Conservation (phyloP, 2,888 invertebrate species). For the Teleogryllus oceanicus region DNA sequence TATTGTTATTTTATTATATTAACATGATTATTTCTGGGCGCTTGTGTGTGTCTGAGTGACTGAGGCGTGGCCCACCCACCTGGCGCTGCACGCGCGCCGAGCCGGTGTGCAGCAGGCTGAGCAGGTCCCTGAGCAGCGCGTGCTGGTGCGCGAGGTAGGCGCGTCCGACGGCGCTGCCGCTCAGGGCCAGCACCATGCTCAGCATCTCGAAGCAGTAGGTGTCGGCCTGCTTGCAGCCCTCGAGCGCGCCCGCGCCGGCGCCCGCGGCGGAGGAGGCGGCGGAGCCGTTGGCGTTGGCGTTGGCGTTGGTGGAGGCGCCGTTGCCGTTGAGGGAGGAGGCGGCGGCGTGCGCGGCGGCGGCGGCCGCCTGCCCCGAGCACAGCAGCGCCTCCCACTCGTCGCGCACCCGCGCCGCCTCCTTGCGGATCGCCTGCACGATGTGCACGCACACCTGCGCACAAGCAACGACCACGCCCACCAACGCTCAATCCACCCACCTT, state of each 20-base stretch:
- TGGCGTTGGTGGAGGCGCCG: conserved; percentile 33
- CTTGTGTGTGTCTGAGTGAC: too few relatives aligned
- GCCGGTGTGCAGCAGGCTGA: conserved; percentile 86
- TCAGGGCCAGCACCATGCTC: conserved; percentile 89
- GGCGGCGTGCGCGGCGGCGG: neutral
- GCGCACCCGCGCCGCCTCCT: conserved; percentile 79
- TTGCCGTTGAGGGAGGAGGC: conserved; percentile 24
- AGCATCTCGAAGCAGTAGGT: conserved; percentile 98
- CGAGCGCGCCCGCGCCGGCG: neutral
- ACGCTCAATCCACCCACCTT: neutral
- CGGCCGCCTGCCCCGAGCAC: conserved; percentile 46
- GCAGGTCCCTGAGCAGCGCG: conserved; percentile 76
- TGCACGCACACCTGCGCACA: conserved; percentile 73
- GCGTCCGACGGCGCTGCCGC: conserved; percentile 87
- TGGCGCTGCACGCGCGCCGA: conserved; percentile 93
- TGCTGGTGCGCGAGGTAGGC: conserved; percentile 87
- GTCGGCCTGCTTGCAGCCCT: conserved; percentile 58
- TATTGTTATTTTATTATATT: too few relatives aligned
- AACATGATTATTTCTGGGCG: too few relatives aligned
- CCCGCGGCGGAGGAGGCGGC: neutral
- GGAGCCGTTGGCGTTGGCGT: conserved; percentile 38
- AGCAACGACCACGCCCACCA: neutral
- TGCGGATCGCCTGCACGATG: conserved; percentile 84
- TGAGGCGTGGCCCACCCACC: conserved; percentile 50
- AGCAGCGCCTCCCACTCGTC: conserved; percentile 85